Evolutionary conservation across 2,797 vertebrate genomes (phyloP).

Genomic region (Propithecus perrieri): DNA sequence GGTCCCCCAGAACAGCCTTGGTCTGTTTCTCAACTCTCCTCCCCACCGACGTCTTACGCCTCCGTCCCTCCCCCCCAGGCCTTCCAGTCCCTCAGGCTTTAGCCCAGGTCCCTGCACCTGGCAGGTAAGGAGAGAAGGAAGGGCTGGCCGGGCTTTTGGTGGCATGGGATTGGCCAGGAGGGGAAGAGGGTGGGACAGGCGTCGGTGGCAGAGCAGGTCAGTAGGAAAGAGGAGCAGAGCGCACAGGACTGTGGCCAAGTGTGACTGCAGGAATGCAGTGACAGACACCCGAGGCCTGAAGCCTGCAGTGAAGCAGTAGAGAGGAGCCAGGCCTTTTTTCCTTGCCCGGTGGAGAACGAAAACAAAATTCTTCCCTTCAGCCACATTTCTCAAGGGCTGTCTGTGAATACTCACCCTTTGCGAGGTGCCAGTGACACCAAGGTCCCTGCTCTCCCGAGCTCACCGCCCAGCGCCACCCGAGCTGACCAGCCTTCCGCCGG

Average conservation of each 20-base stretch:
- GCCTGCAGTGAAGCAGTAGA: neutral
- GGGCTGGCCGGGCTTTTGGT: neutral
- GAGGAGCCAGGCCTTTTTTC: neutral
- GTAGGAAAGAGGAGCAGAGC: neutral
- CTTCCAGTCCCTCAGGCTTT: neutral
- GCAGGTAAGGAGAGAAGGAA: neutral
- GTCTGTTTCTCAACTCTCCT: neutral
- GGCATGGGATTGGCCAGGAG: neutral
- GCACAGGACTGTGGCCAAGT: too few relatives aligned
- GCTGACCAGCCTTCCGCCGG: neutral
- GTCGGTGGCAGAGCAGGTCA: neutral
- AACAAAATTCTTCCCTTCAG: neutral
- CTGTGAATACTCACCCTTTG: neutral
- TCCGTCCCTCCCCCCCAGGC: neutral
- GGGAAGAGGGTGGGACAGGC: accelerated
- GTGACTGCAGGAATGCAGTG: neutral
- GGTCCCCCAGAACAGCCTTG: neutral
- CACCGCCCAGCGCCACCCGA: accelerated
- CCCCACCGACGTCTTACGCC: neutral
- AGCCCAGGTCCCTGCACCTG: neutral
- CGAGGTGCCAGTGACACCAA: neutral
- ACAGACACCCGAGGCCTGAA: neutral
- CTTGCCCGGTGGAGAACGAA: neutral
- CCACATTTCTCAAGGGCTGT: neutral
- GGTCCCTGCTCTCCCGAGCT: neutral